Evolutionary conservation across 2,888 invertebrate species (phyloP).

Genomic region (Spilarctia lutea): DNA sequence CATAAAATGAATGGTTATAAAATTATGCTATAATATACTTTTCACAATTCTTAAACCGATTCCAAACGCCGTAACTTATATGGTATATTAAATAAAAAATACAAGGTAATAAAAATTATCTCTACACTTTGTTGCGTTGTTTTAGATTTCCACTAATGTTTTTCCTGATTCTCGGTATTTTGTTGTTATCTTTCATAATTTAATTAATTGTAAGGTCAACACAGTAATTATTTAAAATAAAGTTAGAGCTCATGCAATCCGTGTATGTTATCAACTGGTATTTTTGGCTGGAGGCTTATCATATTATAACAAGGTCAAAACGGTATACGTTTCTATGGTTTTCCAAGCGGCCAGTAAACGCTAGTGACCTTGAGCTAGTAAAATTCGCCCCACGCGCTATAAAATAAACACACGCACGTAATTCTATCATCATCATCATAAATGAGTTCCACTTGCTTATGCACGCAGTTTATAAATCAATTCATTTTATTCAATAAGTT

Average conservation of each 20-base stretch:
- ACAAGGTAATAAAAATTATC: not conserved
- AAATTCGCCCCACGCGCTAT: not conserved
- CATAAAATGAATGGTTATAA: not conserved
- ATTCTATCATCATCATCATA: not conserved
- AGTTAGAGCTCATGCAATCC: not conserved
- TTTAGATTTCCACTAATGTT: not conserved
- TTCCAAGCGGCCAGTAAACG: not conserved
- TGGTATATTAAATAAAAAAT: not conserved
- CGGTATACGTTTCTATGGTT: not conserved
- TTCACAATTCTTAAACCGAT: not conserved
- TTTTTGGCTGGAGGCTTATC: not conserved
- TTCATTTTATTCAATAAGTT: not conserved
- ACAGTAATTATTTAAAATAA: not conserved
- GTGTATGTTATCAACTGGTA: not conserved
- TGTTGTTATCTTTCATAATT: not conserved
- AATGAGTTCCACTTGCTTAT: not conserved
- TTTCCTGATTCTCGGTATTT: not conserved
- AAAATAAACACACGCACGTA: slow-evolving; percentile 2
- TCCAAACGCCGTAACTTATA: not conserved
- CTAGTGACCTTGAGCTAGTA: not conserved
- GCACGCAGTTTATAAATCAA: not conserved
- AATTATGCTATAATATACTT: not conserved
- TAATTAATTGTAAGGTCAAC: not conserved
- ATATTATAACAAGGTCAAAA: not conserved
- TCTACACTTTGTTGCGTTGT: not conserved